Percentiles rank a stretch among this genome's conserved stretches.
These are phyloP conservation scores for Apogon hyalosoma DNA, from an alignment of 2,797 vertebrate species.

Conservation along the genomic window DNA sequence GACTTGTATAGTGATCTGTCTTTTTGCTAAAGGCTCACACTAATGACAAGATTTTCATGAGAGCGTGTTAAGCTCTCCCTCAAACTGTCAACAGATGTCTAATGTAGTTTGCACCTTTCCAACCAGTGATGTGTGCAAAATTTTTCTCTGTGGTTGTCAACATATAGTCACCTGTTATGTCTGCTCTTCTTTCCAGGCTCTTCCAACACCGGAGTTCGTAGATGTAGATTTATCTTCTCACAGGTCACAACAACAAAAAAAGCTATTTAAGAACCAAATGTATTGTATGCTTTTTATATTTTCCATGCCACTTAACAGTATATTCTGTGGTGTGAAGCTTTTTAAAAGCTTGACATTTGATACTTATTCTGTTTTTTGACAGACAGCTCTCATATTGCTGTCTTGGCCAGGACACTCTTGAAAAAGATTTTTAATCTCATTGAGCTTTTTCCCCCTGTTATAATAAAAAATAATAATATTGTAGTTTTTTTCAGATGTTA, in stretches of 20 bases:
- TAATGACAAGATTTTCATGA: slow-evolving; percentile 39
- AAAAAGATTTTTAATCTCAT: no score
- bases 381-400: background rate
- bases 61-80: slow-evolving; percentile 12
- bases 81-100: slow-evolving; percentile 36
- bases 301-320: background rate
- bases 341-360: slow-evolving; percentile 10
- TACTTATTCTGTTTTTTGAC: background rate
- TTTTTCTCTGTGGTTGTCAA: slow-evolving; percentile 36
- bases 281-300: slow-evolving; percentile 18
- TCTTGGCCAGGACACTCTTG: no score
- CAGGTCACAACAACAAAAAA: background rate
- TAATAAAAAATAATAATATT: no score
- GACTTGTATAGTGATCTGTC: slow-evolving; percentile 33
- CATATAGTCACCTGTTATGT: slow-evolving; percentile 17
- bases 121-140: slow-evolving; percentile 39
- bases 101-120: slow-evolving; percentile 29
- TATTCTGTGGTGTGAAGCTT: slow-evolving; percentile 14
- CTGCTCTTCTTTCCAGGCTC: slow-evolving; percentile 18
- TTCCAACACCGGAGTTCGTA: slow-evolving; percentile 18
- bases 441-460: no score
- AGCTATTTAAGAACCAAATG: background rate
- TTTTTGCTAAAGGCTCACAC: slow-evolving; percentile 36
- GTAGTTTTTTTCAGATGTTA: background rate
- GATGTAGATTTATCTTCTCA: slow-evolving; percentile 15